Conservation (phyloP, 2,797 vertebrate genomes). For the Scolopax bukidnonensis region DNA sequence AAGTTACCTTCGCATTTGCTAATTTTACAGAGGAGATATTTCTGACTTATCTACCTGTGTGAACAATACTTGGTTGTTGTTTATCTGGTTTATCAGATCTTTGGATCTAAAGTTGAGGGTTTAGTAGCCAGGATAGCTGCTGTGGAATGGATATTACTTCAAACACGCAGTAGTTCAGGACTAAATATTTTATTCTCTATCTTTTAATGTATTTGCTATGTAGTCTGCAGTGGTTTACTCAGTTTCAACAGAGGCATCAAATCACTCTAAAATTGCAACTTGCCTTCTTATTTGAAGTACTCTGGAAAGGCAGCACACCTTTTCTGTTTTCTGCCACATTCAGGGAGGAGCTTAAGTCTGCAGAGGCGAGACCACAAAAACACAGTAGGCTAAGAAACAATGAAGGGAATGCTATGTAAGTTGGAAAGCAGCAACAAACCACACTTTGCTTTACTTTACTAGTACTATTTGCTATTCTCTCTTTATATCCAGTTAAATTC, state of each 20-base stretch:
- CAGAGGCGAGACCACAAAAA: neutral
- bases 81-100: neutral
- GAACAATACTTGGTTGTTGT: neutral
- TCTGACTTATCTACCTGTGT: neutral
- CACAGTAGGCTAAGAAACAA: neutral
- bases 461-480: neutral
- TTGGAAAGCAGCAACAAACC: neutral
- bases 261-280: neutral
- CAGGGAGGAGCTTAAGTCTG: neutral
- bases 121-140: neutral
- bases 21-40: slow-evolving; percentile 39
- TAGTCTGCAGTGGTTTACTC: neutral
- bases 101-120: neutral
- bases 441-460: neutral
- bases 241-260: neutral
- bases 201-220: neutral
- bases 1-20: slow-evolving; percentile 33
- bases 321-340: neutral
- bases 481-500: neutral
- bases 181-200: neutral
- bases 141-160: neutral
- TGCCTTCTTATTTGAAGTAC: neutral
- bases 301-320: neutral
- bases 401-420: neutral
- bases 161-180: neutral